These are phyloP conservation scores for Chromis chromis DNA, from an alignment of 2,797 vertebrate genomes.

Conservation along the genomic window DNA sequence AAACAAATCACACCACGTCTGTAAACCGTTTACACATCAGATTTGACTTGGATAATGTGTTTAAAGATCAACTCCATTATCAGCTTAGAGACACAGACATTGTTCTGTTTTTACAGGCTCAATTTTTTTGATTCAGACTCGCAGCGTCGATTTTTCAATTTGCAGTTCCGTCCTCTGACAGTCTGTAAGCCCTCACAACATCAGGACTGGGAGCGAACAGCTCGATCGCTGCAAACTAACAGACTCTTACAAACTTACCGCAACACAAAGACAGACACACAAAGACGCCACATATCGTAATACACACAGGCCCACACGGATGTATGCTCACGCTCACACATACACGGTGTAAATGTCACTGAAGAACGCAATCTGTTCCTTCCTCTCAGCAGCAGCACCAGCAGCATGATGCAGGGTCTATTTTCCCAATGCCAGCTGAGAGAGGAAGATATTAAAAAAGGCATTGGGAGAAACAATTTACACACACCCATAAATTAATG, in stretches of 20 bases:
- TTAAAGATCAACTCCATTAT: too few relatives aligned
- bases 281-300: background rate
- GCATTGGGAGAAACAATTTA: constrained; percentile 48
- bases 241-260: background rate
- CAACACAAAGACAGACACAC: background rate
- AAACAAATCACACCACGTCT: too few relatives aligned
- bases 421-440: constrained; percentile 59
- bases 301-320: background rate
- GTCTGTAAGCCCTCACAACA: background rate
- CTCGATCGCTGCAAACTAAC: background rate
- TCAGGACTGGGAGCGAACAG: background rate
- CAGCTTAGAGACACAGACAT: too few relatives aligned
- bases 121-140: too few relatives aligned
- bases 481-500: constrained; percentile 38
- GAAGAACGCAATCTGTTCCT: constrained; percentile 51
- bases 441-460: constrained; percentile 49
- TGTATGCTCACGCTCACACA: background rate
- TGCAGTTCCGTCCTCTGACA: background rate
- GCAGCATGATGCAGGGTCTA: constrained; percentile 9
- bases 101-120: too few relatives aligned
- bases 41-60: too few relatives aligned
- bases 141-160: too few relatives aligned
- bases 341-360: constrained; percentile 56
- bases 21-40: too few relatives aligned
- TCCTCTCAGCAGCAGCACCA: constrained; percentile 10